Conservation (phyloP, 2,113 vertebrate genomes). For the Typhlomys cinereus region DNA sequence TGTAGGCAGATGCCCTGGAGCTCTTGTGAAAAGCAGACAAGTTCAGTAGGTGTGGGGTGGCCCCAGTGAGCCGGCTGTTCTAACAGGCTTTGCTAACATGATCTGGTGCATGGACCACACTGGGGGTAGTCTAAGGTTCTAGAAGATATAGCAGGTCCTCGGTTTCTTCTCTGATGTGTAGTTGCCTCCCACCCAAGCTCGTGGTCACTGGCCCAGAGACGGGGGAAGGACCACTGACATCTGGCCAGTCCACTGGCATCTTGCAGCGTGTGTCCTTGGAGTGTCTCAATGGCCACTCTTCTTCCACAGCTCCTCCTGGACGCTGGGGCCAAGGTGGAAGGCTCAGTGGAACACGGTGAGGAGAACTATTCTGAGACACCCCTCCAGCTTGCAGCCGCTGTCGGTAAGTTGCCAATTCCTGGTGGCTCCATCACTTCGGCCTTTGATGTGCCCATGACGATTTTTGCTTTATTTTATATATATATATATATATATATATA, state of each 20-base stretch:
- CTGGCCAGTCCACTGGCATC: not conserved
- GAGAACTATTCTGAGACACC: constrained; percentile 99
- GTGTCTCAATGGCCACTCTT: constrained; percentile 76
- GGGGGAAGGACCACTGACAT: not conserved
- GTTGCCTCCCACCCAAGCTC: not conserved
- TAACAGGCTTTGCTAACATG: not conserved
- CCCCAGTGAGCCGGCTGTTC: not conserved
- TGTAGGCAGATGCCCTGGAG: not conserved
- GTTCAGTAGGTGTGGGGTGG: not conserved
- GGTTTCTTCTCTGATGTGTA: not conserved
- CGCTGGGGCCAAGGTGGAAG: constrained; percentile 96
- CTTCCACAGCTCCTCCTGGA: constrained; percentile 93
- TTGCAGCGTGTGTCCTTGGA: rapidly evolving
- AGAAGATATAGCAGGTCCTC: not conserved
- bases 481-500: too few species aligned
- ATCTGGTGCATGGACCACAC: not conserved
- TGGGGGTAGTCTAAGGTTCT: not conserved
- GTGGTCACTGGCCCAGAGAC: not conserved
- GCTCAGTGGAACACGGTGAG: constrained; percentile 95
- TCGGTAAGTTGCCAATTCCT: constrained; percentile 86
- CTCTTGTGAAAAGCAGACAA: not conserved
- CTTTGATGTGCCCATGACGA: constrained; percentile 28
- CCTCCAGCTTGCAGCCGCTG: constrained; percentile 95
- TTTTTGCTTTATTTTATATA: constrained; percentile 67
- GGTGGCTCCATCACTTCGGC: not conserved